These are phyloP conservation scores for Mantis religiosa DNA, from an alignment of 2,888 invertebrate species.

Conservation along the genomic window DNA sequence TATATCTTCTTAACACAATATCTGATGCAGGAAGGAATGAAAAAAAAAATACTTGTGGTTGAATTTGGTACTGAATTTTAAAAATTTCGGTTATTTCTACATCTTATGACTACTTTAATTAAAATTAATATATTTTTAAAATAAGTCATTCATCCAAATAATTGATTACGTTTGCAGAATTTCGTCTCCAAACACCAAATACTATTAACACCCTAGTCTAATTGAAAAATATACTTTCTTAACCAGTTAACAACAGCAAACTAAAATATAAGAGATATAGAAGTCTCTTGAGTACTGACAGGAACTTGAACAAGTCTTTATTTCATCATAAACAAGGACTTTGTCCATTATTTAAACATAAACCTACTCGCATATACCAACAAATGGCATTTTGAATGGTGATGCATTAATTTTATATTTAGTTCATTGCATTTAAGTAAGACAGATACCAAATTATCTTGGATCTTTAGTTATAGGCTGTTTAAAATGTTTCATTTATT, in stretches of 20 bases:
- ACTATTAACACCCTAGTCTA: background rate
- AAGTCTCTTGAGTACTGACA: background rate
- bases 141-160: too few species aligned
- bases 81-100: too few species aligned
- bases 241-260: background rate
- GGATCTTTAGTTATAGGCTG: background rate
- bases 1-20: too few species aligned
- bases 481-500: background rate
- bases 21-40: too few species aligned
- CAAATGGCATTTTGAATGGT: background rate
- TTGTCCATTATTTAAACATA: background rate
- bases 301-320: background rate
- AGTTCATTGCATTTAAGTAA: background rate
- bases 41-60: too few species aligned
- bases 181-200: too few species aligned
- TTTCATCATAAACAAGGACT: background rate
- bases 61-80: too few species aligned
- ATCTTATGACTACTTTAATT: too few species aligned
- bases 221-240: background rate
- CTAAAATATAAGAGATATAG: background rate
- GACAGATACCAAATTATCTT: background rate
- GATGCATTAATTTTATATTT: background rate
- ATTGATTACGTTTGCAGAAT: too few species aligned
- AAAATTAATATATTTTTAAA: too few species aligned
- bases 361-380: background rate